Evolutionary conservation across 2,888 invertebrate genomes (phyloP).

Genomic region (Eupithecia inturbata): DNA sequence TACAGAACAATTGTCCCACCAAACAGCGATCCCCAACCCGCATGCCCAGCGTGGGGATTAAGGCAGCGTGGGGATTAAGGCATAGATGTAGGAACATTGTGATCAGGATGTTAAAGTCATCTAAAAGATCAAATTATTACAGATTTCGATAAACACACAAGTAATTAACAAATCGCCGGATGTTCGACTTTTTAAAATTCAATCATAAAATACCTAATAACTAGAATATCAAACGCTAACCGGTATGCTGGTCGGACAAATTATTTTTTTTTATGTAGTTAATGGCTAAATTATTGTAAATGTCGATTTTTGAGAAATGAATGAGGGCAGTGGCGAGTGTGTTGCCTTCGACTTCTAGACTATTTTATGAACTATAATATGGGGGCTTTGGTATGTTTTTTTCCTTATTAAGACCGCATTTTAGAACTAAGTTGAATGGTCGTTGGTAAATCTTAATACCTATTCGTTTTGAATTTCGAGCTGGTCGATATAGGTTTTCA

Average conservation of each 20-base stretch:
- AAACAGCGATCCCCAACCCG: too few relatives aligned
- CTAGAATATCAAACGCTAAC: slow-evolving; percentile 20
- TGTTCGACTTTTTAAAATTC: slow-evolving; percentile 38
- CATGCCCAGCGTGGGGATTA: too few relatives aligned
- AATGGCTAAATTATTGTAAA: slow-evolving; percentile 15
- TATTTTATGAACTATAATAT: neutral
- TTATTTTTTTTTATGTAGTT: slow-evolving; percentile 23
- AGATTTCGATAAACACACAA: slow-evolving; percentile 30
- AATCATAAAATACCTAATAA: slow-evolving; percentile 40
- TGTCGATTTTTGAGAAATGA: slow-evolving; percentile 1
- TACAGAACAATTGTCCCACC: too few relatives aligned
- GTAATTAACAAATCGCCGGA: slow-evolving; percentile 46
- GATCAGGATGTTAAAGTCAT: neutral
- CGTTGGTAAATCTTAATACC: too few relatives aligned
- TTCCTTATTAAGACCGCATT: too few relatives aligned
- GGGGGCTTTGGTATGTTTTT: neutral
- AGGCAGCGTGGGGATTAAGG: too few relatives aligned
- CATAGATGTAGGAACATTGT: neutral
- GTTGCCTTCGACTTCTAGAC: neutral
- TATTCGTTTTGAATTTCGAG: too few relatives aligned
- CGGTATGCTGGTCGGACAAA: slow-evolving; percentile 25
- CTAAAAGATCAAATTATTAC: neutral
- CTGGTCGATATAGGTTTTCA: too few relatives aligned
- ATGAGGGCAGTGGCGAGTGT: slow-evolving; percentile 8
- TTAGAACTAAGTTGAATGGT: too few relatives aligned